Evolutionary conservation across 2,888 invertebrate species (phyloP).

Genomic region (Eueremaeus valkanovi): DNA sequence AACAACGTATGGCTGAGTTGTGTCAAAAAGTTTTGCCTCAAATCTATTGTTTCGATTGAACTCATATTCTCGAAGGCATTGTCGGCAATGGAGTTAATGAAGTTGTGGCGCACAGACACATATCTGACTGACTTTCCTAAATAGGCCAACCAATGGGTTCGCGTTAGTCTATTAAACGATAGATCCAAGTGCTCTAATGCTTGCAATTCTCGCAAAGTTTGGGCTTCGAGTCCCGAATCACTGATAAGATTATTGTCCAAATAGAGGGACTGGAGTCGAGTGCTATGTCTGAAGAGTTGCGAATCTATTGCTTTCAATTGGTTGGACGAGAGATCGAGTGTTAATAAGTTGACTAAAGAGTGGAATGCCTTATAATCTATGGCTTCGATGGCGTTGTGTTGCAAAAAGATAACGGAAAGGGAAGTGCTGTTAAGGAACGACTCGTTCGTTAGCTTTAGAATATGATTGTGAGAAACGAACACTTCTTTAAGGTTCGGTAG

Average conservation of each 20-base stretch:
- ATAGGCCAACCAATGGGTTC: conserved; percentile 46
- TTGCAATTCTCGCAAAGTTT: conserved; percentile 70
- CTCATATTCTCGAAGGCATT: conserved; percentile 61
- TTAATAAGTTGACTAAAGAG: conserved; percentile 70
- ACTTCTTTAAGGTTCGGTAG: conserved; percentile 74
- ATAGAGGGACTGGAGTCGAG: conserved; percentile 72
- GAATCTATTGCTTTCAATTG: conserved; percentile 74
- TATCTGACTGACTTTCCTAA: conserved; percentile 46
- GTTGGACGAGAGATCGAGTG: conserved; percentile 79
- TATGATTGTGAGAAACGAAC: conserved; percentile 82
- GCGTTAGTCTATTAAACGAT: conserved; percentile 64
- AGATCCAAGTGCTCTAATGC: conserved; percentile 70
- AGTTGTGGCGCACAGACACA: conserved; percentile 51
- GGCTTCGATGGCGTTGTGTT: conserved; percentile 75
- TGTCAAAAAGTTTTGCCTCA: conserved; percentile 64
- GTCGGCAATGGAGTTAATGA: conserved; percentile 50
- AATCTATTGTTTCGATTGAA: conserved; percentile 59
- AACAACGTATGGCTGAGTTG: conserved; percentile 62
- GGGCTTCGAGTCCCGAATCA: conserved; percentile 66
- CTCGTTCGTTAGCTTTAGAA: conserved; percentile 73
- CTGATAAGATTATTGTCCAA: conserved; percentile 79
- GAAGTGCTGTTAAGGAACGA: conserved; percentile 73
- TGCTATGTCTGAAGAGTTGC: conserved; percentile 69
- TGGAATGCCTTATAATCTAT: conserved; percentile 72
- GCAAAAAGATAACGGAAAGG: conserved; percentile 74